These are phyloP conservation scores for Crotophaga sulcirostris DNA, from an alignment of 2,113 vertebrate species.

Conservation along the genomic window DNA sequence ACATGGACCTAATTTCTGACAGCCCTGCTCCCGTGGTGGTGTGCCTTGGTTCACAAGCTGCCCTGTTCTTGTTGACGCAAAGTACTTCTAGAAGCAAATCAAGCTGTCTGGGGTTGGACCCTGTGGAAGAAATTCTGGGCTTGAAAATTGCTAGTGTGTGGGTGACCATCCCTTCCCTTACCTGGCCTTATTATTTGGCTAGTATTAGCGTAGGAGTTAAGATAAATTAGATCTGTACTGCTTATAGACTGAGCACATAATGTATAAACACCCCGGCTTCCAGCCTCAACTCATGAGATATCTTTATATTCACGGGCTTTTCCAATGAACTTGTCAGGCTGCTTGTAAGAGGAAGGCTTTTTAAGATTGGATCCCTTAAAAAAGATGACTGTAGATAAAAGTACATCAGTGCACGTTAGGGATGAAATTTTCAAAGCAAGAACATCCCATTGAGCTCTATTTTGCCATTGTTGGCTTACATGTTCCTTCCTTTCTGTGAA, in stretches of 20 bases:
- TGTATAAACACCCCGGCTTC: not conserved
- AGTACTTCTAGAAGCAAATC: not conserved
- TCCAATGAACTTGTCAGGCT: not conserved
- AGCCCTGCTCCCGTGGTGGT: rapidly evolving
- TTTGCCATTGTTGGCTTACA: not conserved
- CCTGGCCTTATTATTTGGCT: not conserved
- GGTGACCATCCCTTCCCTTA: not conserved
- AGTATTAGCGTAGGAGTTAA: not conserved
- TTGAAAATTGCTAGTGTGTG: not conserved
- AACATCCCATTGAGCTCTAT: not conserved
- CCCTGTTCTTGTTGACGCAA: rapidly evolving
- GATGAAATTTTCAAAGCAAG: conserved; percentile 6
- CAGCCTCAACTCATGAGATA: not conserved
- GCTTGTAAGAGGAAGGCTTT: not conserved
- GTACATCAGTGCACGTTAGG: not conserved
- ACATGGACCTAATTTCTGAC: not conserved
- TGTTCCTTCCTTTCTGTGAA: not conserved
- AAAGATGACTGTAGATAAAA: conserved; percentile 8
- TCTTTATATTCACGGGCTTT: conserved; percentile 7
- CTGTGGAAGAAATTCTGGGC: not conserved
- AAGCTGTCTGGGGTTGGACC: not conserved
- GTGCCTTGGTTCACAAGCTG: rapidly evolving
- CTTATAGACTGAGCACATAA: rapidly evolving
- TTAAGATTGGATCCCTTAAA: not conserved
- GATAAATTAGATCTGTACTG: not conserved